Percentiles rank a stretch among this genome's conserved stretches.
phyloP scores from a whole-genome alignment of 2,113 vertebrate species.

The Columba janthina region DNA sequence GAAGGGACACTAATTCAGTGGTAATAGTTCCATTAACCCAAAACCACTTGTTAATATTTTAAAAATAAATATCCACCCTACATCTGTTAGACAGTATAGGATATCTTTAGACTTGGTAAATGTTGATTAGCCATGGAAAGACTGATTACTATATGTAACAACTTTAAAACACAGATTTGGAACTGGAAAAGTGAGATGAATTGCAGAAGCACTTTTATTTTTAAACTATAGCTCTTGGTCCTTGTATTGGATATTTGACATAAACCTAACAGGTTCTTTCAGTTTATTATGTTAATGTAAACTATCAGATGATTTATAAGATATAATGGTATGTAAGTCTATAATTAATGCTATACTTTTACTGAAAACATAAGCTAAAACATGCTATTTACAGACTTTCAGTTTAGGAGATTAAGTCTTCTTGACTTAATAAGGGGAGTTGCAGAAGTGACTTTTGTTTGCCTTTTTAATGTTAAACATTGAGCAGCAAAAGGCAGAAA shows the following conservation, averaged over 20 bases:
- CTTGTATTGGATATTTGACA: not conserved
- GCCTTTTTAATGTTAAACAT: not conserved
- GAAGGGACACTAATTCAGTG: not conserved
- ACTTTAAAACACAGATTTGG: not conserved
- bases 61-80: not conserved
- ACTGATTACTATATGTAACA: not conserved
- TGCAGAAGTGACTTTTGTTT: not conserved
- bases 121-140: not conserved
- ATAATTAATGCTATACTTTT: not conserved
- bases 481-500: not conserved
- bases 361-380: not conserved
- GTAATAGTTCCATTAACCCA: not conserved
- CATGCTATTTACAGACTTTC: not conserved
- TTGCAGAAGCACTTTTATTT: not conserved
- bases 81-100: not conserved
- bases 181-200: not conserved
- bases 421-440: not conserved
- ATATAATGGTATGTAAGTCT: not conserved
- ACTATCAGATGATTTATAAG: not conserved
- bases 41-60: not conserved
- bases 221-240: not conserved
- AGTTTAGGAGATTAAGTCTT: not conserved
- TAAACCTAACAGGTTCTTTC: not conserved
- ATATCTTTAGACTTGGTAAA: not conserved
- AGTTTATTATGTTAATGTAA: not conserved